phyloP scores from a whole-genome alignment of 2,113 vertebrate genomes.

The Nerophis ophidion region DNA sequence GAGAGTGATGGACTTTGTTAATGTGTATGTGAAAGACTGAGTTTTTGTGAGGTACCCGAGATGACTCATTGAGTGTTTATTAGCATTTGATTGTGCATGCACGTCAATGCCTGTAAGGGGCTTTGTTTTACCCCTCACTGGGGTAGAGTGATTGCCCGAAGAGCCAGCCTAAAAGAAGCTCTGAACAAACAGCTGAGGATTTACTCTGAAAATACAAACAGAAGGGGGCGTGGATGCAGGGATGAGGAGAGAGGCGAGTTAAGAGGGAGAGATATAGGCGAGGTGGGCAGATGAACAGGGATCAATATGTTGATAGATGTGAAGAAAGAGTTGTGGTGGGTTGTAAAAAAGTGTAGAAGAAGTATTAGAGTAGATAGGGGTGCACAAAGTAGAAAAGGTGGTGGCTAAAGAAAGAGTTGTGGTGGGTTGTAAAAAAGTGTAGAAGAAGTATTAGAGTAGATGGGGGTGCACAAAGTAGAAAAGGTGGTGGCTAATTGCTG shows the following conservation, averaged over 20 bases:
- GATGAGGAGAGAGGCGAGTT: slow-evolving; percentile 16
- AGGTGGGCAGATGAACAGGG: slow-evolving; percentile 17
- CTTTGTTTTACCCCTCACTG: slow-evolving; percentile 26
- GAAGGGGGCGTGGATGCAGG: slow-evolving; percentile 7
- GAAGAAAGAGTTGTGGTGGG: slow-evolving; percentile 29
- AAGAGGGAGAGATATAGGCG: not conserved
- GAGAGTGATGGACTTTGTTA: slow-evolving; percentile 32
- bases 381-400: slow-evolving; percentile 16
- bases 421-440: slow-evolving; percentile 30
- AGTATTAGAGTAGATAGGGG: slow-evolving; percentile 51
- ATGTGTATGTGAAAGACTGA: slow-evolving; percentile 13
- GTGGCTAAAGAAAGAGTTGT: slow-evolving; percentile 23
- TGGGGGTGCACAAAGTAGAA: slow-evolving; percentile 32
- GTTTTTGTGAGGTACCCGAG: slow-evolving; percentile 39
- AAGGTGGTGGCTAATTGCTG: slow-evolving; percentile 22
- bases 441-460: slow-evolving; percentile 40
- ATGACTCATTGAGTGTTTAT: slow-evolving; percentile 15
- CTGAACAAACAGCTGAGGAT: slow-evolving; percentile 33
- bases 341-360: slow-evolving; percentile 27
- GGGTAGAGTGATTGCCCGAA: slow-evolving; percentile 44
- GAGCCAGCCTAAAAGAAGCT: slow-evolving; percentile 1
- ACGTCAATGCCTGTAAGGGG: slow-evolving; percentile 5
- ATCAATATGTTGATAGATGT: slow-evolving; percentile 33
- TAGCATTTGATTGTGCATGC: slow-evolving; percentile 3
- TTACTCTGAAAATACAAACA: slow-evolving; percentile 21